Base-by-base conservation (phyloP, 1,140 invertebrate genomes). In the Platyura marginata region DNA sequence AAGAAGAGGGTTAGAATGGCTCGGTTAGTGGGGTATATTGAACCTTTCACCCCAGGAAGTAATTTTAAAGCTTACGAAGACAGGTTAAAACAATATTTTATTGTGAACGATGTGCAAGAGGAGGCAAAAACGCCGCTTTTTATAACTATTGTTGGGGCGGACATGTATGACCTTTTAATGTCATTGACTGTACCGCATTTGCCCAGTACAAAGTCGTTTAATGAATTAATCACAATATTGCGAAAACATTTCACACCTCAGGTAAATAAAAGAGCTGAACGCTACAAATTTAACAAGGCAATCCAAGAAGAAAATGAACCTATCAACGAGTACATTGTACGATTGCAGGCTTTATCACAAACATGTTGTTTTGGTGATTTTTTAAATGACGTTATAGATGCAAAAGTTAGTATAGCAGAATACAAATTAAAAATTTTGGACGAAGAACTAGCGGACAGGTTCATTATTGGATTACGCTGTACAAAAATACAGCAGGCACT, bases 221-320 rank as follows among this genome's bases (percentile, higher is more conserved):
- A 22, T 1, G 48, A 57, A 23, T 44, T 54, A 35, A 38, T 44
- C 10, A 42, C 22, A 21, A 44, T 52, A 2, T 46, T 54, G 47
- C 42, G 44, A 23, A 22, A 46, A 11, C 49, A 57, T 46, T 44
- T 56, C 36, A 19, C 52, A 21, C 54, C 52, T 2, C 44, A 19
- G 16, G 47, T 48, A 6, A 51, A 47, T 20, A 37, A 46, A 2
- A 49, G 54, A 25, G 43, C 50, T 0, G 50, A 56, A 44, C 15
- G 53, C 11, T 55, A 49, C 19, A 51, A 48, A 34, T 56, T 58
- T 34, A 51, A 50, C 37, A 46, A 54, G 41, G 42, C 48, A 2
- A 42, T 43, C 25, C 47, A 53, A 42, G 15, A 32, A 9, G 2
- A 11, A 1, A 36, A 33, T 2, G 48, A 53, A 39, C 11, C 39